phyloP scores from a whole-genome alignment of 2,888 invertebrate genomes.

The Microctonus aethiopoides region DNA sequence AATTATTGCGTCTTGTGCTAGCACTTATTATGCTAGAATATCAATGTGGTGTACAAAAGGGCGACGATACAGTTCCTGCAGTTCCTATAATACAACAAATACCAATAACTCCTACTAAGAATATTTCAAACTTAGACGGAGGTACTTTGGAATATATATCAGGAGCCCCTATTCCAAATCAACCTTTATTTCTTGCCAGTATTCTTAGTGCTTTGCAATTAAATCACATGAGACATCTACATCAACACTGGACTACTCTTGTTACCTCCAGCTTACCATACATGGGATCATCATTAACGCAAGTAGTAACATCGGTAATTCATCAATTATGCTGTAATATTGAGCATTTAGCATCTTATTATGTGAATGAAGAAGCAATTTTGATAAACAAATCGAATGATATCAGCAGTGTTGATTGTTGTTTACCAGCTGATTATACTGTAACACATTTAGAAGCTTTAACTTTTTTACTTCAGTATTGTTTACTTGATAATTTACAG shows the following conservation, averaged over 20 bases:
- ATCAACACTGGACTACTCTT: slow-evolving; percentile 85
- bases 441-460: slow-evolving; percentile 82
- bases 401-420: slow-evolving; percentile 65
- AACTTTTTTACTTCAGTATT: slow-evolving; percentile 83
- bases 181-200: slow-evolving; percentile 85
- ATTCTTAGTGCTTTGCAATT: slow-evolving; percentile 80
- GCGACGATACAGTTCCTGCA: slow-evolving; percentile 61
- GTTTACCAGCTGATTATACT: slow-evolving; percentile 80
- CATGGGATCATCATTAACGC: slow-evolving; percentile 80
- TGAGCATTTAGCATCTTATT: slow-evolving; percentile 70
- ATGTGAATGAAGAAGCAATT: slow-evolving; percentile 54
- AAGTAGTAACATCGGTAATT: slow-evolving; percentile 81
- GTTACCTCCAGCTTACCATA: slow-evolving; percentile 84
- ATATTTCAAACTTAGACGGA: slow-evolving; percentile 56
- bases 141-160: slow-evolving; percentile 72
- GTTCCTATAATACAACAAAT: slow-evolving; percentile 13
- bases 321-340: slow-evolving; percentile 84
- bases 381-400: slow-evolving; percentile 51
- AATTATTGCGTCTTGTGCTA: slow-evolving; percentile 71
- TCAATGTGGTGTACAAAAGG: slow-evolving; percentile 72
- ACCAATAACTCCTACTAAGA: slow-evolving; percentile 55
- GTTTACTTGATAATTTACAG: slow-evolving; percentile 77
- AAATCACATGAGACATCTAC: slow-evolving; percentile 77
- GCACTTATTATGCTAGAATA: slow-evolving; percentile 82
- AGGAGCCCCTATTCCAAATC: slow-evolving; percentile 78